Evolutionary conservation across 2,888 invertebrate species (phyloP).

Genomic region (Blastobasis lacticolella): DNA sequence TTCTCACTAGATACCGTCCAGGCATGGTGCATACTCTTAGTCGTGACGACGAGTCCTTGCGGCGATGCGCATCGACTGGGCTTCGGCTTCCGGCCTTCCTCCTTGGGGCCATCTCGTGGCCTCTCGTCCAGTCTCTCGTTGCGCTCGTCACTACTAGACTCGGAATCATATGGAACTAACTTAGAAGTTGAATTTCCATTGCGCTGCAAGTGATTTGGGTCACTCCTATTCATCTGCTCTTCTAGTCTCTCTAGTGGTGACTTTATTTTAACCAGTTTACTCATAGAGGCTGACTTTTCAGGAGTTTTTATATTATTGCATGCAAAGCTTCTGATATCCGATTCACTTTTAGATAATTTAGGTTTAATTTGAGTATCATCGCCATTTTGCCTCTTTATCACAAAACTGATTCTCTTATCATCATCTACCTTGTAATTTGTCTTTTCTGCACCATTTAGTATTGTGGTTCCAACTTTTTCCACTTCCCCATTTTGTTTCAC

Average conservation of each 20-base stretch:
- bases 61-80: slow-evolving; percentile 50
- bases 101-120: slow-evolving; percentile 18
- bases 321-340: slow-evolving; percentile 34
- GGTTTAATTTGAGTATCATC: slow-evolving; percentile 39
- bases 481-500: slow-evolving; percentile 66
- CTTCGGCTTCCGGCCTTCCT: slow-evolving; percentile 35
- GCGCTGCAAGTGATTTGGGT: slow-evolving; percentile 33
- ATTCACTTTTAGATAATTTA: slow-evolving; percentile 45
- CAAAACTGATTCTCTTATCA: slow-evolving; percentile 50
- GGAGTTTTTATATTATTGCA: slow-evolving; percentile 26
- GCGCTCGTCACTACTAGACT: slow-evolving; percentile 68
- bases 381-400: slow-evolving; percentile 45
- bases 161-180: slow-evolving; percentile 76
- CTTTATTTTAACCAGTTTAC: slow-evolving; percentile 50
- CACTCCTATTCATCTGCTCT: slow-evolving; percentile 61
- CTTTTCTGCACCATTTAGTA: slow-evolving; percentile 47
- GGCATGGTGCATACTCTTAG: slow-evolving; percentile 53
- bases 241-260: slow-evolving; percentile 61
- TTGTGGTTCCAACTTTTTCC: slow-evolving; percentile 51
- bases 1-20: slow-evolving; percentile 64
- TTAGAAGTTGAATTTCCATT: slow-evolving; percentile 36
- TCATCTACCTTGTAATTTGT: slow-evolving; percentile 36
- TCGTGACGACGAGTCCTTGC: slow-evolving; percentile 43
- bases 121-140: slow-evolving; percentile 21
- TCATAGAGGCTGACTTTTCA: slow-evolving; percentile 39